A percentile compares a stretch with the other conserved stretches of the same genome.
phyloP scores from a whole-genome alignment of 2,113 vertebrate species.

The Synchiropus splendidus region DNA sequence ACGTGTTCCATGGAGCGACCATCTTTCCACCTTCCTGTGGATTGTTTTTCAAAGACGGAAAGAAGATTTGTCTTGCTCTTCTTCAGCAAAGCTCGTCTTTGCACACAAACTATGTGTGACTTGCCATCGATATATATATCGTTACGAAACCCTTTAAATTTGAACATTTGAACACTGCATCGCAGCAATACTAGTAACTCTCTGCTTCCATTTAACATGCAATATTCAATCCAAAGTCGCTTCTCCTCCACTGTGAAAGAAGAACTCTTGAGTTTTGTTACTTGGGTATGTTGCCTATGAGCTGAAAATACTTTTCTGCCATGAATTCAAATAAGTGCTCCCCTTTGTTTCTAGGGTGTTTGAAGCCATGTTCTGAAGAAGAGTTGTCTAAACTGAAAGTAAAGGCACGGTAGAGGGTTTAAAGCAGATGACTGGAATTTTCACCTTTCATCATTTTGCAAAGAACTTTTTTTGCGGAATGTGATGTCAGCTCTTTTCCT shows the following conservation, averaged over 20 bases:
- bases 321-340: conserved; percentile 33
- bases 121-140: background rate
- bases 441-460: too few relatives aligned
- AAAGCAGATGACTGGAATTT: too few relatives aligned
- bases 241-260: conserved; percentile 62
- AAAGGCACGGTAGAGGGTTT: background rate
- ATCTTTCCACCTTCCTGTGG: background rate
- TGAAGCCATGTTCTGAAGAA: conserved; percentile 42
- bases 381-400: background rate
- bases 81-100: background rate
- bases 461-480: too few relatives aligned
- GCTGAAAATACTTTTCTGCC: conserved; percentile 12
- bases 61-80: conserved; percentile 20
- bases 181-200: conserved; percentile 42
- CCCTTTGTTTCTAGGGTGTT: conserved; percentile 38
- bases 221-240: conserved; percentile 61
- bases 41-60: background rate
- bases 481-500: too few relatives aligned
- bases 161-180: conserved; percentile 29
- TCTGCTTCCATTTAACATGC: conserved; percentile 58
- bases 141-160: conserved; percentile 45
- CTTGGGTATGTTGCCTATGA: conserved; percentile 33
- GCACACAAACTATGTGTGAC: background rate
- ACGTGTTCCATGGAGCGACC: conserved; percentile 10
- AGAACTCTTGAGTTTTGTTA: conserved; percentile 32